phyloP scores from a whole-genome alignment of 2,888 invertebrate genomes.

The Pecten maximus region DNA sequence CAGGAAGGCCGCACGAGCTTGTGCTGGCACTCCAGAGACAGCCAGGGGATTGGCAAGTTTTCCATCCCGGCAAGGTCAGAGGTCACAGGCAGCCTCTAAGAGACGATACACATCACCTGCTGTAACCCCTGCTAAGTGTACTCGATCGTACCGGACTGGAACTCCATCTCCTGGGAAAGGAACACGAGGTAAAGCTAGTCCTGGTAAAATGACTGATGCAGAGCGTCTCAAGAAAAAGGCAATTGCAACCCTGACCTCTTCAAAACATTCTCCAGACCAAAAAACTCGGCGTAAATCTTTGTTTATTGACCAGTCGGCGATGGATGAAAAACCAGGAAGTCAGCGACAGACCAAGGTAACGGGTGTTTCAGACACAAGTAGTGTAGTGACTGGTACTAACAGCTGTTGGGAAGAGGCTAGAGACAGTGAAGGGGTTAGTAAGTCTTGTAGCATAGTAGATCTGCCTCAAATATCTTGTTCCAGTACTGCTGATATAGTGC shows the following conservation, averaged over 20 bases:
- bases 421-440: slow-evolving; percentile 23
- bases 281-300: neutral
- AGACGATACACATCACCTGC: slow-evolving; percentile 24
- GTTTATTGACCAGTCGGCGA: neutral
- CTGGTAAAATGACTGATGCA: slow-evolving; percentile 46
- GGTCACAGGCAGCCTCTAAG: slow-evolving; percentile 52
- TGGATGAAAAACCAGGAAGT: neutral
- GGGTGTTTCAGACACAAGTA: neutral
- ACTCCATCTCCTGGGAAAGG: slow-evolving; percentile 36
- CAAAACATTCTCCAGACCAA: slow-evolving; percentile 40
- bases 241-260: slow-evolving; percentile 63
- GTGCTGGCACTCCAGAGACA: slow-evolving; percentile 78
- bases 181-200: slow-evolving; percentile 43
- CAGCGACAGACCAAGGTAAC: slow-evolving; percentile 23
- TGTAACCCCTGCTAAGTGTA: slow-evolving; percentile 40
- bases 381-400: slow-evolving; percentile 19
- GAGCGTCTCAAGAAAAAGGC: slow-evolving; percentile 62
- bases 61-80: slow-evolving; percentile 57
- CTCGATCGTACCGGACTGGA: slow-evolving; percentile 20
- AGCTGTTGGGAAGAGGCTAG: neutral
- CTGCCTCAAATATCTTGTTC: neutral
- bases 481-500: neutral
- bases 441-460: neutral
- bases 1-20: slow-evolving; percentile 75
- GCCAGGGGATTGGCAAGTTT: slow-evolving; percentile 74